These are phyloP conservation scores for Agonopterix alstromeriana DNA, from an alignment of 2,888 invertebrate species.

Conservation along the genomic window DNA sequence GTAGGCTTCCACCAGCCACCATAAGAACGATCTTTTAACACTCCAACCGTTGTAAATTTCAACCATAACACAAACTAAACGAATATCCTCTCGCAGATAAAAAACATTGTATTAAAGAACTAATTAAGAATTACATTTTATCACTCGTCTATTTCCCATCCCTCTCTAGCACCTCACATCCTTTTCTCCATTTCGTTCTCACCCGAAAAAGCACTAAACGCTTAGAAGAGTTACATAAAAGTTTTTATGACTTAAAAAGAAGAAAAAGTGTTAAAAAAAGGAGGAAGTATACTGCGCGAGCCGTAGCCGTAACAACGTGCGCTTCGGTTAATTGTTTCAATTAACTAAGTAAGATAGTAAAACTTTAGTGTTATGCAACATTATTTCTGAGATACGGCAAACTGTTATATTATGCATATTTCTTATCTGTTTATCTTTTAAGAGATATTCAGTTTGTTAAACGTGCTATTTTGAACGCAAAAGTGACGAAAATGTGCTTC, in stretches of 20 bases:
- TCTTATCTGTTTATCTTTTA: too few relatives aligned
- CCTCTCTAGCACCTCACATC: constrained; percentile 16
- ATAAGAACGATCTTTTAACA: too few relatives aligned
- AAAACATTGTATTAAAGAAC: too few relatives aligned
- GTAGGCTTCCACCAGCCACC: too few relatives aligned
- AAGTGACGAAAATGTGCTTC: too few relatives aligned
- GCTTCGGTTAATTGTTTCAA: constrained; percentile 45
- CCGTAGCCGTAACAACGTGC: constrained; percentile 33
- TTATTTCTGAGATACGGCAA: too few relatives aligned
- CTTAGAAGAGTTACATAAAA: constrained; percentile 24
- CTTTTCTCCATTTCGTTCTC: constrained; percentile 6
- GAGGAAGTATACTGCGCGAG: constrained; percentile 19
- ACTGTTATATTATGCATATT: too few relatives aligned
- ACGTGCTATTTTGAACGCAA: too few relatives aligned
- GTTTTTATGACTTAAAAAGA: constrained; percentile 42
- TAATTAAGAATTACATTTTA: constrained; percentile 32
- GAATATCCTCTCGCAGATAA: too few relatives aligned
- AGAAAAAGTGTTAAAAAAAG: constrained; percentile 1
- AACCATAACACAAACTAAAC: too few relatives aligned
- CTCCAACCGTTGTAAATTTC: too few relatives aligned
- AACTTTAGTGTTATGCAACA: neutral
- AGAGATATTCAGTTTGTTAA: too few relatives aligned
- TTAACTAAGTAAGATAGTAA: constrained; percentile 30
- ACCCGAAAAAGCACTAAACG: constrained; percentile 24
- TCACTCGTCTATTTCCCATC: constrained; percentile 16